Conservation (phyloP, 1,140 invertebrate species). For the Trichonephila clavata region DNA sequence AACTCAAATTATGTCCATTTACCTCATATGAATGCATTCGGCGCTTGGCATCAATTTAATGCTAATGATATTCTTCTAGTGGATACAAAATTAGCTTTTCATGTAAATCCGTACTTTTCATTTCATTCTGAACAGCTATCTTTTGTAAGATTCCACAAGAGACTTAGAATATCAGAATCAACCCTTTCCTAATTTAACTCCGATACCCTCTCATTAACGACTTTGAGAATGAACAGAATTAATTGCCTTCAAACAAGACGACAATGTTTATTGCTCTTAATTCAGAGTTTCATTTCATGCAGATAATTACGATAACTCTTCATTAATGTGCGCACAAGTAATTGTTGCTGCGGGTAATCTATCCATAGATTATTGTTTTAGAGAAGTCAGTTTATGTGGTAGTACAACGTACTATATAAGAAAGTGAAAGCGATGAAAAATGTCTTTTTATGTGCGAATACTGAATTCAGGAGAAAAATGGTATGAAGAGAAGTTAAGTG, state of each 20-base stretch:
- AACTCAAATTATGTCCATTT: background rate
- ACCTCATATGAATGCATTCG: background rate
- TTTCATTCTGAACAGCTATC: background rate
- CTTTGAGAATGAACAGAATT: conserved; percentile 43
- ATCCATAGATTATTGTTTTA: background rate
- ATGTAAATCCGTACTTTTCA: conserved; percentile 17
- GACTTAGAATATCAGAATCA: conserved; percentile 34
- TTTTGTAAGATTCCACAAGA: conserved; percentile 32
- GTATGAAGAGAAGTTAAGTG: background rate
- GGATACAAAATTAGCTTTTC: background rate
- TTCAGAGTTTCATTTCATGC: conserved; percentile 47
- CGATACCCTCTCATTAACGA: conserved; percentile 51
- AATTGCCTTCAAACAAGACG: conserved; percentile 43
- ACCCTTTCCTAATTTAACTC: conserved; percentile 40
- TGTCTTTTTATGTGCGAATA: background rate
- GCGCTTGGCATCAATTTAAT: background rate
- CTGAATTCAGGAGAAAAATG: background rate
- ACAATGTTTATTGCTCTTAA: conserved; percentile 41
- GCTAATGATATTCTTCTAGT: conserved; percentile 10
- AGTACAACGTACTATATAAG: background rate
- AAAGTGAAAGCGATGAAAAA: background rate
- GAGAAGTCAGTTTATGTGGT: background rate
- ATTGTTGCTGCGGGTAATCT: conserved; percentile 23
- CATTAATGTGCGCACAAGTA: conserved; percentile 19
- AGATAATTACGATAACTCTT: conserved; percentile 48